Evolutionary conservation across 2,113 vertebrate species (phyloP), one percentile per base, ranked within the genome.

Genomic region (Elgaria multicarinata): DNA sequence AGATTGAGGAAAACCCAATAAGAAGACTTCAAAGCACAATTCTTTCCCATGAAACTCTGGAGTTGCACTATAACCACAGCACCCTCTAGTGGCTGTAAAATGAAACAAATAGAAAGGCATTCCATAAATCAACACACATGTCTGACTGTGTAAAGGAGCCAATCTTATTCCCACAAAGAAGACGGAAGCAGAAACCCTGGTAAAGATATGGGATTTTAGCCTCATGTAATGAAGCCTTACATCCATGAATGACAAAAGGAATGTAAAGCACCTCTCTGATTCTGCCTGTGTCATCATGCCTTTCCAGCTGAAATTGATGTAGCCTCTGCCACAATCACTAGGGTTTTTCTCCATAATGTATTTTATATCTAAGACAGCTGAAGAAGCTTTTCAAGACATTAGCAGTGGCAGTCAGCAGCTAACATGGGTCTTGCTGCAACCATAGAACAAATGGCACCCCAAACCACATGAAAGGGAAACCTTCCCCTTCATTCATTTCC

Each of bases 321-420:
- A 90, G 39, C 93, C 31, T 12, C 89, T 86, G 44, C 87, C 62
- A 92, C 90, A 94, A 88, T 46, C 74, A 44, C 81, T 91, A 90
- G 10, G 64, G 36, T 71, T 94, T 95, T 91, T 77, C 83, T 93
- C 86, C 83, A 90, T 6, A 87, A 89, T 39, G 42, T 91, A 67
- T 93, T 95, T 96, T 91, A 97, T 91, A 97, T 96, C 93, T 91
- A 96, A 97, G 88, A 95, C 95, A 96, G 95, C 91, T 78, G 90
- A 96, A 91, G 91, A 94, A 95, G 95, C 91, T 95, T 95, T 94
- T 94, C 94, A 94, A 87, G 86, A 79, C 0, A 80, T 95, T 96
- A 96, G 91, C 86, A 95, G 93, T 96, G 90, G 90, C 91, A 96
- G 95, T 78, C 83, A 20, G 93, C 93, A 95, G 94, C 93, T 95